Conservation (phyloP, 2,888 invertebrate species). For the Noctua comes region DNA sequence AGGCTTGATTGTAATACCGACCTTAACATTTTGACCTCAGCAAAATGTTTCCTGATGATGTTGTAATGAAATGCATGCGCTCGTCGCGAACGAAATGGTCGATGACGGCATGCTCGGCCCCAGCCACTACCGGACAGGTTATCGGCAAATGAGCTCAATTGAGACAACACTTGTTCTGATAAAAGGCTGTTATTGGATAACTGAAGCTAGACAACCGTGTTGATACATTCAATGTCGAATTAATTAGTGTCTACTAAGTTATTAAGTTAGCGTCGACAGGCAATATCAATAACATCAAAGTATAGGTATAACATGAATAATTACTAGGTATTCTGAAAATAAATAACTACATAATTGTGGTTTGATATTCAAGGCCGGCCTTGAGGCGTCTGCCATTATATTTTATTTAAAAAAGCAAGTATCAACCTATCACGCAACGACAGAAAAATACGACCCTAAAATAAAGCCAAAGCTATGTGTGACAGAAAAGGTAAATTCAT, state of each 20-base stretch:
- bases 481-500: constrained; percentile 48
- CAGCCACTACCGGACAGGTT: constrained; percentile 73
- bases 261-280: constrained; percentile 24
- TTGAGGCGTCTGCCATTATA: constrained; percentile 23
- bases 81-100: constrained; percentile 71
- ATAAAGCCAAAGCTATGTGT: constrained; percentile 26
- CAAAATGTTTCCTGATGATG: constrained; percentile 71
- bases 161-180: constrained; percentile 75
- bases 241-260: constrained; percentile 58
- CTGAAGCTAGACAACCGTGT: constrained; percentile 62
- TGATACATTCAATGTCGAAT: constrained; percentile 68
- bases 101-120: constrained; percentile 77
- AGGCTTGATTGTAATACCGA: constrained; percentile 44
- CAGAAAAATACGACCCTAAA: constrained; percentile 11
- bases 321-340: constrained; percentile 23
- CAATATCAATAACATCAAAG: constrained; percentile 10
- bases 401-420: constrained; percentile 13
- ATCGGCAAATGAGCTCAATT: constrained; percentile 83
- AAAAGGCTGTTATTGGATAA: constrained; percentile 72
- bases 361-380: constrained; percentile 40
- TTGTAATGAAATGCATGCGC: constrained; percentile 64
- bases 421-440: constrained; percentile 29
- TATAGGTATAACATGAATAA: constrained; percentile 24
- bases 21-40: constrained; percentile 70
- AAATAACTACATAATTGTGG: constrained; percentile 27